phyloP scores from a whole-genome alignment of 2,797 vertebrate genomes.

The Gymnoscopelus braueri region DNA sequence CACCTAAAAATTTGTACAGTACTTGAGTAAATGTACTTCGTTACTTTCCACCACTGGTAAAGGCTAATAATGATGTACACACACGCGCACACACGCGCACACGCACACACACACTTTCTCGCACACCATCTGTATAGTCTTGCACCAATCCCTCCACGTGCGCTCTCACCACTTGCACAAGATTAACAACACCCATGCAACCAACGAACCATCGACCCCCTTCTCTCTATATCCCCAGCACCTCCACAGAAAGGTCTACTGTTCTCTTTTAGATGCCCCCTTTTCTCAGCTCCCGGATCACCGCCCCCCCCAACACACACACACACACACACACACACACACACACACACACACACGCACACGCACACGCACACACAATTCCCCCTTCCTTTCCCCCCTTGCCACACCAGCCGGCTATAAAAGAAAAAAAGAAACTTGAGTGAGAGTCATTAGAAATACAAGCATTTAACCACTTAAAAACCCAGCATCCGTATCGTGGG shows the following conservation, averaged over 20 bases:
- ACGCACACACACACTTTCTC: constrained; percentile 21
- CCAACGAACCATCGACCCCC: constrained; percentile 21
- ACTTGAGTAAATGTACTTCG: no score
- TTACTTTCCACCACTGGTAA: neutral
- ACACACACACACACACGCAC: no score
- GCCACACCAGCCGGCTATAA: constrained; percentile 2
- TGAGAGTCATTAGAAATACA: constrained; percentile 41
- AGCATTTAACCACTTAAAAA: constrained; percentile 27
- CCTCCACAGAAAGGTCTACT: constrained; percentile 26
- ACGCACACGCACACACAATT: no score
- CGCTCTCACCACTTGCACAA: constrained; percentile 40
- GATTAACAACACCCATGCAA: constrained; percentile 12
- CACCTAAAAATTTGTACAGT: no score
- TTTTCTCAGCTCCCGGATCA: constrained; percentile 24
- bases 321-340: no score
- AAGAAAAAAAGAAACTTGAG: neutral
- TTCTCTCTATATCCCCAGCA: constrained; percentile 14
- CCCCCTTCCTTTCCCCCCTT: neutral
- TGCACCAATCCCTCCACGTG: constrained; percentile 50
- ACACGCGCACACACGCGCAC: constrained; percentile 4
- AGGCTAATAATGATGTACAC: constrained; percentile 57
- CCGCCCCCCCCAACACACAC: constrained; percentile 2
- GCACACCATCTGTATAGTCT: constrained; percentile 29
- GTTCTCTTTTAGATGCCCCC: constrained; percentile 12
- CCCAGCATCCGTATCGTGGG: no score